phyloP scores from a whole-genome alignment of 2,888 invertebrate species.

The Drosophila hawaiiensis region DNA sequence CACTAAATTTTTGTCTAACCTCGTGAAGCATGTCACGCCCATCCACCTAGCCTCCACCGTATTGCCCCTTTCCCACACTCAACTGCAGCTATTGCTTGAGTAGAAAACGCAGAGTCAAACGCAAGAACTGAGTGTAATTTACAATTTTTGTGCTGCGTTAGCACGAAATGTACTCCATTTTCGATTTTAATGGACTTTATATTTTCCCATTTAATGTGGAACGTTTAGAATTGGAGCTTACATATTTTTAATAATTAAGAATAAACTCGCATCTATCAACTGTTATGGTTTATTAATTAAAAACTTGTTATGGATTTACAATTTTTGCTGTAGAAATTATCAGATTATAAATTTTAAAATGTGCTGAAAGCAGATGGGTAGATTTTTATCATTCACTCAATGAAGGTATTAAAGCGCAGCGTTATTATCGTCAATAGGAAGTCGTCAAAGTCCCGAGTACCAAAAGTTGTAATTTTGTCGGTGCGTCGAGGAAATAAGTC shows the following conservation, averaged over 20 bases:
- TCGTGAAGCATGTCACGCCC: constrained; percentile 61
- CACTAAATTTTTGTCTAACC: constrained; percentile 50
- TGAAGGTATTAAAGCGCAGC: no score
- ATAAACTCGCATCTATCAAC: background rate
- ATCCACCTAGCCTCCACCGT: background rate
- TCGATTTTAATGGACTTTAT: constrained; percentile 11
- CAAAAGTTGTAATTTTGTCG: no score
- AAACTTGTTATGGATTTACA: background rate
- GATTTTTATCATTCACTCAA: background rate
- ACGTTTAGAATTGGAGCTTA: no score
- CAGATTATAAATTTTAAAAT: background rate
- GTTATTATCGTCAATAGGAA: no score
- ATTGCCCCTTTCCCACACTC: no score
- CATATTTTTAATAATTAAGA: background rate
- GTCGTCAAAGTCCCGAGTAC: no score
- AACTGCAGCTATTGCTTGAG: constrained; percentile 13
- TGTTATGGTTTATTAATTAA: background rate
- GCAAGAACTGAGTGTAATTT: constrained; percentile 59
- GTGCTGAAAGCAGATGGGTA: background rate
- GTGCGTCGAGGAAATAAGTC: no score
- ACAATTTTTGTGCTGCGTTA: constrained; percentile 56
- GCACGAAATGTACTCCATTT: constrained; percentile 40
- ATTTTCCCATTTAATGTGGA: background rate
- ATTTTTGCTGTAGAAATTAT: background rate
- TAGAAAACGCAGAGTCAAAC: constrained; percentile 40